phyloP scores from a whole-genome alignment of 2,888 invertebrate genomes.

The Carabus problematicus region DNA sequence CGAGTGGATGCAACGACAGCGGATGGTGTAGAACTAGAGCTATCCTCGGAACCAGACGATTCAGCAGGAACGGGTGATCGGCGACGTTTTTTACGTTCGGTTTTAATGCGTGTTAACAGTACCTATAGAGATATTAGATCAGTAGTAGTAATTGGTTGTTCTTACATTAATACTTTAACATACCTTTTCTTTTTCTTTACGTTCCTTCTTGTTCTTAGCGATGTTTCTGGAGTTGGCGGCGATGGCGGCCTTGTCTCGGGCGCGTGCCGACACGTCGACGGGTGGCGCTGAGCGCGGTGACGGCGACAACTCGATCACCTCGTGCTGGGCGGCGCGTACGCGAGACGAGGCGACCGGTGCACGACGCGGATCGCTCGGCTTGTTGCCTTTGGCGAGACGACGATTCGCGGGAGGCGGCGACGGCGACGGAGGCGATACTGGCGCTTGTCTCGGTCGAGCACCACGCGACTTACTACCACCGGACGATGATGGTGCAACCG shows the following conservation, averaged over 20 bases:
- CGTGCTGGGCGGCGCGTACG: constrained; percentile 58
- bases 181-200: constrained; percentile 16
- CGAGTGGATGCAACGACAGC: constrained; percentile 68
- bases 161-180: neutral
- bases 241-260: constrained; percentile 4
- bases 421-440: constrained; percentile 50
- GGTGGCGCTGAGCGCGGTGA: constrained; percentile 46
- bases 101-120: constrained; percentile 56
- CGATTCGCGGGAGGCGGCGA: constrained; percentile 44
- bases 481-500: constrained; percentile 49
- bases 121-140: neutral
- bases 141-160: neutral
- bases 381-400: constrained; percentile 22
- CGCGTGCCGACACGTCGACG: constrained; percentile 42
- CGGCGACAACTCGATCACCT: constrained; percentile 56
- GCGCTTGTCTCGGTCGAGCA: constrained; percentile 45
- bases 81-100: constrained; percentile 57
- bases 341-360: constrained; percentile 66
- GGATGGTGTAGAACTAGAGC: constrained; percentile 65
- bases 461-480: constrained; percentile 43
- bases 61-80: constrained; percentile 61
- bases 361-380: constrained; percentile 60
- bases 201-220: constrained; percentile 11
- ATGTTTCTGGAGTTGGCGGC: too few relatives aligned
- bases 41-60: constrained; percentile 69